Base-by-base conservation (phyloP, 1,140 invertebrate genomes). In the Hetaerina americana region DNA sequence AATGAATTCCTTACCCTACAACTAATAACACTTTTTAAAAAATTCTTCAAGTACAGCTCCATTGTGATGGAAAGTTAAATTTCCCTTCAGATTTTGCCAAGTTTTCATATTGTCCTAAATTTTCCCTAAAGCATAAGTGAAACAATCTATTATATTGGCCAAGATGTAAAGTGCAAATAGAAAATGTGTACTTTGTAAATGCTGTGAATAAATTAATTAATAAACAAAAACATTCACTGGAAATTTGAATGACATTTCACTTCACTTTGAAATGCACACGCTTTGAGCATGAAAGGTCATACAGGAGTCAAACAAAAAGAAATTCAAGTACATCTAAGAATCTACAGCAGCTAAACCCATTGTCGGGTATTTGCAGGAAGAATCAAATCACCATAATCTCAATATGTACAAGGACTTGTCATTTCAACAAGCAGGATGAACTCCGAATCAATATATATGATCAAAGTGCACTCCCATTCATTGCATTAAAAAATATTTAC, bases 211-310 rank as follows among this genome's bases (percentile, higher is more conserved):
- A 68, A 68, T 26, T 68, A 18, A 68, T 27, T 26, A 24, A 24
- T 68, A 68, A 68, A 68, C 27, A 68, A 68, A 68, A 68, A 24
- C 27, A 68, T 68, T 68, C n/a, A n/a, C n/a, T n/a, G n/a, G n/a
- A n/a, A n/a, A n/a, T n/a, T n/a, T n/a, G n/a, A n/a, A n/a, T n/a
- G n/a, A n/a, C n/a, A n/a, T n/a, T n/a, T n/a, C n/a, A n/a, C n/a
- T n/a, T 68, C 15, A 18, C 66, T 68, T 68, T 27, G 27, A 26
- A 27, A n/a, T n/a, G n/a, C n/a, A n/a, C n/a, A n/a, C n/a, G n/a
- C n/a, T n/a, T n/a, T n/a, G n/a, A n/a, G n/a, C n/a, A n/a, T n/a
- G n/a, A n/a, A n/a, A n/a, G n/a, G n/a, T n/a, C n/a, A n/a, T n/a
- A n/a, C n/a, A n/a, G n/a, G n/a, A n/a, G n/a, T n/a, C 66, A 26